Evolutionary conservation across 2,113 vertebrate species (phyloP), one percentile per base, ranked within the genome.

Genomic region (Nycticorax nycticorax): DNA sequence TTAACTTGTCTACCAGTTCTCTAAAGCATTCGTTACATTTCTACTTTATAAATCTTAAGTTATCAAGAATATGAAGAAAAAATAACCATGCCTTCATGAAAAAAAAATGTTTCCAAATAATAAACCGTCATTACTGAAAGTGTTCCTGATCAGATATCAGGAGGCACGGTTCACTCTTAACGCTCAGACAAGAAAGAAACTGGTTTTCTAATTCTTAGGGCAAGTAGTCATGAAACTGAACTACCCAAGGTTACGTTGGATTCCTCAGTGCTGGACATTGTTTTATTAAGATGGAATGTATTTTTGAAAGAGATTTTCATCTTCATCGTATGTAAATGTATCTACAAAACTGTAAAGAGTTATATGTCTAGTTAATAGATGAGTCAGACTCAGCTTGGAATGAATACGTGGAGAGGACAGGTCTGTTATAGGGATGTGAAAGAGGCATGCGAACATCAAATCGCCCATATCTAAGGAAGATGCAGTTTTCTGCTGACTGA

Each of bases 11-110:
- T 86, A 67, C 10, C 47, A 68, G 30, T 41, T 87, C 68, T 84
- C 41, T 89, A 92, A 93, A 77, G 5, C 5, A 78, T 80, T 92
- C 37, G 87, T 93, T 92, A 94, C 71, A 93, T 91, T 89, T 91
- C 72, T 86, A 9, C 32, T 84, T 95, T 80, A 81, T 89, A 92
- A 93, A 81, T 71, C 37, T 59, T 66, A 69, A 66, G 47, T 69
- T 88, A 90, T 83, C 14, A 79, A 79, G 74, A 73, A 66, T 39
- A 78, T 5, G 32, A 73, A 84, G 30, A 33, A 86, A 84, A 50
- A 72, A 68, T 16, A 71, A 50, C 45, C 6, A 26, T 28, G 5
- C 30, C 6, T 78, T 60, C n/a, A 33, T 33, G 6, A n/a, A 62
- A 75, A 67, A 63, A 59, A 59, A 62, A n/a, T n/a, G 3, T 32